Evolutionary conservation across 2,888 invertebrate species (phyloP).

Genomic region (Nomada ferruginata): DNA sequence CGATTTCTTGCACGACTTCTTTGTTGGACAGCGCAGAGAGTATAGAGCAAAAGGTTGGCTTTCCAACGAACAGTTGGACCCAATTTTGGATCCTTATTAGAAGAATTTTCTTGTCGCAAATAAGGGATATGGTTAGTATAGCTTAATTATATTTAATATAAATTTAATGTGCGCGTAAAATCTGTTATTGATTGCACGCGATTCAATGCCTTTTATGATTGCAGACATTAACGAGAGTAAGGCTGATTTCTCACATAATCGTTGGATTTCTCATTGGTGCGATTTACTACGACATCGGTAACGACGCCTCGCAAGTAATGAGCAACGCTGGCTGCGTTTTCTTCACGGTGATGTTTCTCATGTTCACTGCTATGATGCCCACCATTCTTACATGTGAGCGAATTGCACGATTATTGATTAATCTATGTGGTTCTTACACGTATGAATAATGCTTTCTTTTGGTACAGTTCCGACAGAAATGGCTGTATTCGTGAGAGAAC

Average conservation of each 20-base stretch:
- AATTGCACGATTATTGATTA: background rate
- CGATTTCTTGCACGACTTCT: conserved; percentile 90
- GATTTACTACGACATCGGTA: conserved; percentile 96
- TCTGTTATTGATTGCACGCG: background rate
- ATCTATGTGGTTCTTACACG: too few relatives aligned
- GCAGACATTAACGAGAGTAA: conserved; percentile 94
- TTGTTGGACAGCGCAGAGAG: conserved; percentile 90
- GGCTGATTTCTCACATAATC: conserved; percentile 93
- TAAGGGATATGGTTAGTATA: conserved; percentile 87
- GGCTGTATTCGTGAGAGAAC: conserved; percentile 97
- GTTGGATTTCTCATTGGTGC: conserved; percentile 97
- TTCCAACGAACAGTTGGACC: conserved; percentile 92
- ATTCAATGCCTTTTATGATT: conserved; percentile 5
- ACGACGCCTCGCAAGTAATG: conserved; percentile 96
- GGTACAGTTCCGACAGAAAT: conserved; percentile 96
- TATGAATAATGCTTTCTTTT: background rate
- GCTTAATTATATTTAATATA: too few relatives aligned
- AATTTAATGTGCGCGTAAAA: too few relatives aligned
- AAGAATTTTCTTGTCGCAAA: conserved; percentile 92
- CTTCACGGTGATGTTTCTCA: conserved; percentile 97
- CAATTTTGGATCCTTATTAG: conserved; percentile 96
- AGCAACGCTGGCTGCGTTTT: conserved; percentile 98
- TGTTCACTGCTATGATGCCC: conserved; percentile 99
- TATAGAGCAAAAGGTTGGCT: conserved; percentile 89
- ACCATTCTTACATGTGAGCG: conserved; percentile 98